Evolutionary conservation across 30 jellyfish, hydroid and myxozoan species (phyloP), one percentile per base, ranked within the genome.

Genomic region (Calvadosia cruxmelitensis): DNA sequence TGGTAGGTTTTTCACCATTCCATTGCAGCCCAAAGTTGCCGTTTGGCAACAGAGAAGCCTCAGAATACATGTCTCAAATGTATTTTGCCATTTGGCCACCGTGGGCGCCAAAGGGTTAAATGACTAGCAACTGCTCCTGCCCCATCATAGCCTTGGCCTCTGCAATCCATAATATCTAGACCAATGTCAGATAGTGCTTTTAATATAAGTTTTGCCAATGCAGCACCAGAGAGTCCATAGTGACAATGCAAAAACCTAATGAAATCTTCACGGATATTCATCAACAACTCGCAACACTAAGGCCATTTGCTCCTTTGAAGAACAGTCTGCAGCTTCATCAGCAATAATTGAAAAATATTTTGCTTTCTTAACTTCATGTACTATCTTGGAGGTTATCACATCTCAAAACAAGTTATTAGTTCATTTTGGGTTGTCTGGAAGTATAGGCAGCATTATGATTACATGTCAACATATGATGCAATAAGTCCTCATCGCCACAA

Each of bases 81-180:
- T n/a, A n/a, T n/a, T n/a, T n/a, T n/a, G n/a, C n/a, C n/a, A n/a
- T n/a, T n/a, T n/a, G n/a, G n/a, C n/a, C n/a, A n/a, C n/a, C n/a
- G n/a, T n/a, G n/a, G n/a, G n/a, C n/a, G n/a, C n/a, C n/a, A n/a
- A n/a, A n/a, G n/a, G n/a, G n/a, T 79, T 10, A 33, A 31, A 20
- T 67, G 62, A 34, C 86, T 50, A 16, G 86, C 20, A 82, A 75
- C 63, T 31, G 79, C 31, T 2, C 35, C 85, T 12, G 75, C 86
- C 13, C 85, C 86, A 75, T 75, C 81, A 53, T 50, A n/a, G 30
- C 77, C 73, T 73, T 75, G 86, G 69, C 91, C 91, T 2, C 79
- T 52, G 69, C 91, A 77, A 53, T 77, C 52, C 10, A 25, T 34
- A 10, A 64, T 33, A 50, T 28, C 31, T 15, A 66, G 78, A 15